phyloP scores from a whole-genome alignment of 2,113 vertebrate species.

The Leucosticte australis region DNA sequence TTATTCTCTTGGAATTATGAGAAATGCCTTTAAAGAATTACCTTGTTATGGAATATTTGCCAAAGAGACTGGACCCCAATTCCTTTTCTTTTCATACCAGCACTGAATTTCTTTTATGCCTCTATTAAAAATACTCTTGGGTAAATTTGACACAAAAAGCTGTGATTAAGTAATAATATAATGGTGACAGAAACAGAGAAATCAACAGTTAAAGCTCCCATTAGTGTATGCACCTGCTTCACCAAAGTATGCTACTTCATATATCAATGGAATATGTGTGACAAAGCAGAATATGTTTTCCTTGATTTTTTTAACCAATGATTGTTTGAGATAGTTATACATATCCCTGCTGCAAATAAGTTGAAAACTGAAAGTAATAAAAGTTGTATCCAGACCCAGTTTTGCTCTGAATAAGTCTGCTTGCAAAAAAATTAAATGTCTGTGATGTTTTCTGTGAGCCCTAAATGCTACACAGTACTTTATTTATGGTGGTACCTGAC shows the following conservation, averaged over 20 bases:
- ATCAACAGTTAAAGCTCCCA: constrained; percentile 36
- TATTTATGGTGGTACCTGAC: neutral
- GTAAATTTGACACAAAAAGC: constrained; percentile 55
- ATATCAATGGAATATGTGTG: neutral
- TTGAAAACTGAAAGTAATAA: neutral
- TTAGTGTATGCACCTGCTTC: constrained; percentile 13
- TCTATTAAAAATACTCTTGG: constrained; percentile 48
- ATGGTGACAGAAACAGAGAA: constrained; percentile 39
- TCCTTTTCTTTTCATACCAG: constrained; percentile 19
- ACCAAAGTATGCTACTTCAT: constrained; percentile 16
- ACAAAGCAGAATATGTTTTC: neutral
- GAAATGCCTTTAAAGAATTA: constrained; percentile 44
- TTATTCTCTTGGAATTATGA: constrained; percentile 15
- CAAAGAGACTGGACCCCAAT: constrained; percentile 35
- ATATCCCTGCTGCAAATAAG: neutral
- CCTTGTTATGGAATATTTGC: constrained; percentile 40
- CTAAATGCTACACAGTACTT: neutral
- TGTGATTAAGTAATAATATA: constrained; percentile 52
- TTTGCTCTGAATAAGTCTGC: neutral
- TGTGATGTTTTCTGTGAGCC: neutral
- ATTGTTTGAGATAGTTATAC: neutral
- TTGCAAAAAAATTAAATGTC: neutral
- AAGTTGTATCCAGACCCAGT: neutral
- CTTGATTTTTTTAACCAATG: neutral
- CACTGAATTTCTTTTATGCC: neutral